These are phyloP conservation scores for Argyra leucocephala DNA, from an alignment of 2,888 invertebrate genomes.

Conservation along the genomic window DNA sequence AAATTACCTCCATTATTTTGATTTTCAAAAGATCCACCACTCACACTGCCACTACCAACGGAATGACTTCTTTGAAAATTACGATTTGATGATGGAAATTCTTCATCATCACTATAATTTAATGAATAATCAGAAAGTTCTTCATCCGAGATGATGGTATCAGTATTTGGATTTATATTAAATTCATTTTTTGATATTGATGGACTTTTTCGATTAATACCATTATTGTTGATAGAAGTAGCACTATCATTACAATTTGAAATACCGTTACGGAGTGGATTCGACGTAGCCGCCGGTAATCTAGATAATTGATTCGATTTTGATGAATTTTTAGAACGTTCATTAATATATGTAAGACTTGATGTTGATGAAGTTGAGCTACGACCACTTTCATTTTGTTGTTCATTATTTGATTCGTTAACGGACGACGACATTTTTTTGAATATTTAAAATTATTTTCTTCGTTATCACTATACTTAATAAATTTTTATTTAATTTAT, in stretches of 20 bases:
- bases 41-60: not conserved
- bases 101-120: slow-evolving; percentile 71
- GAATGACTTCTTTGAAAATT: not conserved
- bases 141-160: slow-evolving; percentile 38
- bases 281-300: not conserved
- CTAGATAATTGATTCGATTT: not conserved
- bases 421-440: not conserved
- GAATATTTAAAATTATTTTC: no score
- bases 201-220: not conserved
- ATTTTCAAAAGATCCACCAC: not conserved
- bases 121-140: slow-evolving; percentile 57
- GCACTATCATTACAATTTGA: not conserved
- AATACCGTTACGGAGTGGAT: not conserved
- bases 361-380: not conserved
- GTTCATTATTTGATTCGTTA: not conserved
- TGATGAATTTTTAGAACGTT: not conserved
- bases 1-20: not conserved
- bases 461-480: no score
- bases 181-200: slow-evolving; percentile 7
- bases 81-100: not conserved
- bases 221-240: not conserved
- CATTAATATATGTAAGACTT: not conserved
- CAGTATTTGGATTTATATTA: slow-evolving; percentile 34
- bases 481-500: no score
- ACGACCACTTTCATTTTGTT: not conserved